Evolutionary conservation across 2,797 vertebrate species (phyloP), one percentile per base, ranked within the genome.

Genomic region (Rhinella marina): DNA sequence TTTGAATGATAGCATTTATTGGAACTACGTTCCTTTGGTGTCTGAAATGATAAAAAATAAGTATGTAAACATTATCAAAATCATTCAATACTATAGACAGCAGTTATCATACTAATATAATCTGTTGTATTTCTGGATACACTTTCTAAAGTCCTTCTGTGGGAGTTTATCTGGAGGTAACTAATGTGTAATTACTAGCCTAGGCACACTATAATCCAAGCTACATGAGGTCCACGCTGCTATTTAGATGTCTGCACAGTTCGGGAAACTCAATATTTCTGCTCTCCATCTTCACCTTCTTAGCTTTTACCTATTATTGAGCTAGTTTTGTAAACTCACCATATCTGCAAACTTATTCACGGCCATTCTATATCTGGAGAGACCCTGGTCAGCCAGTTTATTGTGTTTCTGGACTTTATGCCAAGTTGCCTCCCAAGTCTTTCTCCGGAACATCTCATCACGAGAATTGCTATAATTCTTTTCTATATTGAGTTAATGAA

Each of bases 361-460:
- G 5, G 4, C 83, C 87, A 85, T 76, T 21, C 66, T 82, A 68
- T 85, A 88, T 52, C 9, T 88, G 32, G 70, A 76, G 23, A 88
- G 78, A 41, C 84, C 75, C 81, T 88, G 87, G 2, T 82, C 68
- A 29, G 50, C 59, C 57, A 85, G 23, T 64, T 68, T 8, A 75
- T 88, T 88, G 72, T 88, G 87, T n/a, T 86, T 76, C 59, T 86
- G 77, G 10, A 88, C 87, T 29, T 82, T 86, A 7, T 88, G n/a
- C 87, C 87, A 88, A 5, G 77, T 88, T 50, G 27, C 70, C 25
- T 88, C 87, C 87, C 87, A 88, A 27, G 59, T 59, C n/a, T 81
- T 81, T 21, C 84, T 86, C 21, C 83, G 78, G 27, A 73, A 77
- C 11, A 56, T 16, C 13, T 82, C 87, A n/a, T 85, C 41, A 11